Evolutionary conservation across 1,140 invertebrate genomes (phyloP).

Genomic region (Lordiphosa collinella): DNA sequence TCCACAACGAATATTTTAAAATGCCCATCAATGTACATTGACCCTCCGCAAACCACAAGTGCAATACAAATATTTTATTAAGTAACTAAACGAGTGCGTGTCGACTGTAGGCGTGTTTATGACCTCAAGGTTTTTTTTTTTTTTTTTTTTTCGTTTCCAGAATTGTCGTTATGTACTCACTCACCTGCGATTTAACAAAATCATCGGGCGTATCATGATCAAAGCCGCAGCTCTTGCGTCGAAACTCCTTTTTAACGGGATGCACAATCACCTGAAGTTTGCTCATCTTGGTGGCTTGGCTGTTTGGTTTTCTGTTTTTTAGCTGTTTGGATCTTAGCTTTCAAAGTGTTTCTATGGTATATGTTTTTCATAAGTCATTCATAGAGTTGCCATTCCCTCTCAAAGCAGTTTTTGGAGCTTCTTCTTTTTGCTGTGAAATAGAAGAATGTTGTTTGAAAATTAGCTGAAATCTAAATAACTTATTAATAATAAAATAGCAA

Average conservation of each 20-base stretch:
- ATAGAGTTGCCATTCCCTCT: too few species aligned
- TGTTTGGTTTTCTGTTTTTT: background rate
- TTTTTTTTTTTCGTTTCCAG: conserved; percentile 2
- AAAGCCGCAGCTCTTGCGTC: conserved; percentile 65
- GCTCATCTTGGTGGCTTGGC: conserved; percentile 35
- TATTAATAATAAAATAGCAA: too few species aligned
- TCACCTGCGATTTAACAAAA: conserved; percentile 77
- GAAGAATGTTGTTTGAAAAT: too few species aligned
- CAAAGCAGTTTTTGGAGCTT: too few species aligned
- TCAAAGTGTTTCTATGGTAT: too few species aligned
- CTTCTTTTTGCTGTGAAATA: too few species aligned
- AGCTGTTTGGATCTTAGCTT: too few species aligned
- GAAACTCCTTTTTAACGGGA: conserved; percentile 71
- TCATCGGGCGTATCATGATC: conserved; percentile 73
- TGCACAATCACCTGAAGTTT: conserved; percentile 60
- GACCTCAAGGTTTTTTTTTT: conserved; percentile 24
- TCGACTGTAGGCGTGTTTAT: conserved; percentile 21
- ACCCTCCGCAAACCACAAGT: conserved; percentile 9
- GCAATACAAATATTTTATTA: conserved; percentile 9
- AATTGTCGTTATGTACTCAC: conserved; percentile 1
- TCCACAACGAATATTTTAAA: conserved; percentile 15
- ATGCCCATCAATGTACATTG: conserved; percentile 36
- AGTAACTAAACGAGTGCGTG: conserved; percentile 34
- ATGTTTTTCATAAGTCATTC: too few species aligned
- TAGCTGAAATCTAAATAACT: too few species aligned